Conservation (phyloP, 2,113 vertebrate species). For the Macquaria australasica region DNA sequence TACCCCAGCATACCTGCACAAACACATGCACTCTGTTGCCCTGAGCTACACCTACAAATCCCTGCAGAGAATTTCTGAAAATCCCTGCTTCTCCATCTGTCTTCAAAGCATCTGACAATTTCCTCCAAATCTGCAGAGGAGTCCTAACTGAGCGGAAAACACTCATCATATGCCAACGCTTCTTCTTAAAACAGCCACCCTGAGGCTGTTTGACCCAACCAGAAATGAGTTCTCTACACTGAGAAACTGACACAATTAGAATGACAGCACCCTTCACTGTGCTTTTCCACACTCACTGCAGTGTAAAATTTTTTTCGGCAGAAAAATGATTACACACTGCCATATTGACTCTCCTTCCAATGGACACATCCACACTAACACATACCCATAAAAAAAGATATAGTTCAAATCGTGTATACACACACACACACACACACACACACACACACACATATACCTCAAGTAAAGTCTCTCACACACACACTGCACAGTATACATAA, state of each 20-base stretch:
- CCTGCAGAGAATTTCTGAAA: constrained; percentile 59
- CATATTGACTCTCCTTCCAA: background rate
- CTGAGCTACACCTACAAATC: constrained; percentile 55
- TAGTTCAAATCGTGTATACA: background rate
- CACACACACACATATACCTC: background rate
- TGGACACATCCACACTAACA: background rate
- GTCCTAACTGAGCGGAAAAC: constrained; percentile 52
- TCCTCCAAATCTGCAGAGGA: constrained; percentile 38
- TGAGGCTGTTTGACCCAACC: constrained; percentile 45
- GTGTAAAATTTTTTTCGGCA: constrained; percentile 18
- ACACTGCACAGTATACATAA: background rate
- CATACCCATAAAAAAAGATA: background rate
- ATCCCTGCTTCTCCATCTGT: constrained; percentile 38
- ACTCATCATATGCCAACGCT: constrained; percentile 29
- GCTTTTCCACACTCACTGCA: background rate
- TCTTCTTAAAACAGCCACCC: constrained; percentile 27
- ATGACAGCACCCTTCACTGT: background rate
- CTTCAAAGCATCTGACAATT: constrained; percentile 65
- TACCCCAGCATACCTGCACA: background rate
- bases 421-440: constrained; percentile 9
- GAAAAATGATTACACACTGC: background rate
- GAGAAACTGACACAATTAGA: constrained; percentile 36
- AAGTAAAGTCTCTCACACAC: background rate
- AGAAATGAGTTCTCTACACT: constrained; percentile 46
- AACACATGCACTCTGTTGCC: constrained; percentile 27